phyloP scores from a whole-genome alignment of 2,888 invertebrate genomes.

The Alsophila aescularia region DNA sequence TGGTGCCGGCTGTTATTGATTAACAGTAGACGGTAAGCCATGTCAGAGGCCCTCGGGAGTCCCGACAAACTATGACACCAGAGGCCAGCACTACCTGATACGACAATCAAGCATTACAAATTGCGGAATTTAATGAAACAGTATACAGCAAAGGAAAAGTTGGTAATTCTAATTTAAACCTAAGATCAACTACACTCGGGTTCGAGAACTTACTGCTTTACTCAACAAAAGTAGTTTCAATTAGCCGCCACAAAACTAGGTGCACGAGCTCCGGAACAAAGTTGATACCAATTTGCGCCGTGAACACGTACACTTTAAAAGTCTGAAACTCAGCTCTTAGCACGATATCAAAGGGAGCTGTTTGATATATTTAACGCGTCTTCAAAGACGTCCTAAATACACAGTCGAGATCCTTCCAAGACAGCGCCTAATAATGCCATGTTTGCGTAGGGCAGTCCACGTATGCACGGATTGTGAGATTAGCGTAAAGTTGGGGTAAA shows the following conservation, averaged over 20 bases:
- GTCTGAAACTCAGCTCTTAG: conserved; percentile 5
- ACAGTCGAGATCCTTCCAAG: conserved; percentile 24
- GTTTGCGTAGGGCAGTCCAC: conserved; percentile 17
- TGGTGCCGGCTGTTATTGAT: too few species aligned
- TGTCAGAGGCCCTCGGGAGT: too few species aligned
- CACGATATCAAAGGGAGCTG: conserved; percentile 15
- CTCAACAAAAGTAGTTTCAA: conserved; percentile 9
- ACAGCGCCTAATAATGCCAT: conserved; percentile 8
- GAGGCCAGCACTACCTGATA: too few species aligned
- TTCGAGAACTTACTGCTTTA: neutral
- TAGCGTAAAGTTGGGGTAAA: conserved; percentile 18
- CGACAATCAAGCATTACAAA: too few species aligned
- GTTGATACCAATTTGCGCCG: conserved; percentile 1
- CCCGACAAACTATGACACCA: too few species aligned
- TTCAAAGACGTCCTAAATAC: conserved; percentile 35
- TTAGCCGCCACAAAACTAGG: conserved; percentile 11
- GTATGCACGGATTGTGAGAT: conserved; percentile 16
- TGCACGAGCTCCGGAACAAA: neutral
- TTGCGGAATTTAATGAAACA: too few species aligned
- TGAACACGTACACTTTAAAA: conserved; percentile 3
- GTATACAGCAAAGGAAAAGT: neutral
- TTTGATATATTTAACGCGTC: conserved; percentile 26
- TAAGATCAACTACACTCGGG: conserved; percentile 8
- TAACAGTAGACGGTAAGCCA: too few species aligned
- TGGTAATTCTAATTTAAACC: neutral